phyloP scores from a whole-genome alignment of 2,797 vertebrate genomes.

The Cynodonichthys magdalenae region DNA sequence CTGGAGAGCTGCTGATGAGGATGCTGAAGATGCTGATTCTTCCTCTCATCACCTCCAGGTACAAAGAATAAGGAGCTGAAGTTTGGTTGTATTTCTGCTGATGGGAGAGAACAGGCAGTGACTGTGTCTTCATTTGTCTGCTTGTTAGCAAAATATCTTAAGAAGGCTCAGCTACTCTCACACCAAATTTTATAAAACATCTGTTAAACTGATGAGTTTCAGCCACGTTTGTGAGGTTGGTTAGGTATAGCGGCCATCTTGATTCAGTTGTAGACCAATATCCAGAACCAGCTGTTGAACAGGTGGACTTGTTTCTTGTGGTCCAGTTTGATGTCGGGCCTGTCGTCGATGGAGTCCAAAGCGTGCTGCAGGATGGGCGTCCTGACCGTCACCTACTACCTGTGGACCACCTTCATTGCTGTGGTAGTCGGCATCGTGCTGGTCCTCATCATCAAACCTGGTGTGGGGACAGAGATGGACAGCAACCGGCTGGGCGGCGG shows the following conservation, averaged over 20 bases:
- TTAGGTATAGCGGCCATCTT: too few relatives aligned
- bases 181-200: too few relatives aligned
- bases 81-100: too few relatives aligned
- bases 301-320: not conserved
- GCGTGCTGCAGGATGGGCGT: constrained; percentile 88
- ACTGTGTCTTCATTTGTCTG: too few relatives aligned
- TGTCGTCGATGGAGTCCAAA: constrained; percentile 91
- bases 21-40: constrained; percentile 93
- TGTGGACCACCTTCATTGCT: constrained; percentile 92
- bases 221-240: too few relatives aligned
- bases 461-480: constrained; percentile 86
- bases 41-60: constrained; percentile 92
- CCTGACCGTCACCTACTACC: constrained; percentile 90
- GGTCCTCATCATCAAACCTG: constrained; percentile 87
- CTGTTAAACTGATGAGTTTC: too few relatives aligned
- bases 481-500: constrained; percentile 76
- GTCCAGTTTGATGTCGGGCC: constrained; percentile 88
- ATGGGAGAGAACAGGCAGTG: too few relatives aligned
- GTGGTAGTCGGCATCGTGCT: constrained; percentile 88
- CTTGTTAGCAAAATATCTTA: too few relatives aligned
- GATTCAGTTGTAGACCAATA: too few relatives aligned
- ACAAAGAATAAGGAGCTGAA: not conserved
- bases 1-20: constrained; percentile 91
- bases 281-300: too few relatives aligned
- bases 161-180: too few relatives aligned